Evolutionary conservation across 2,888 invertebrate species (phyloP), one percentile per base, ranked within the genome.

Genomic region (Cotesia congregata): DNA sequence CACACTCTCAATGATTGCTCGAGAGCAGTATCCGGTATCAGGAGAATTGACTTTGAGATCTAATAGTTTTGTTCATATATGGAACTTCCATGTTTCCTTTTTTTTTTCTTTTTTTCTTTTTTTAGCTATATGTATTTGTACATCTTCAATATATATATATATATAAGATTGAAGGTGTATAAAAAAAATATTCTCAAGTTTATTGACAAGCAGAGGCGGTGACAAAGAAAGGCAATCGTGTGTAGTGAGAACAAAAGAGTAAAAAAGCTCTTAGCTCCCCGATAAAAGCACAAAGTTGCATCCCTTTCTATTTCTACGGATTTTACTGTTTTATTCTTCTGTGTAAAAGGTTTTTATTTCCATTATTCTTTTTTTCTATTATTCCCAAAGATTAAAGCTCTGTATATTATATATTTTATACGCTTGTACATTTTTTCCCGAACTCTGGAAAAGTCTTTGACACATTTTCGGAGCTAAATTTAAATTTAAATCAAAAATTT

Each of bases 361-460:
- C 50, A 59, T 7, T 40, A 68, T 50, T 41, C 30, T 68, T 68
- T 68, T 70, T 65, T 70, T 70, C 71, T 64, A 69, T 50, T 50
- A 50, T 50, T 50, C 50, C 71, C 50, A 72, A 76, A 76, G 76
- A 76, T 76, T 76, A 76, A 76, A 76, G 76, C 76, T 62, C 38
- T 69, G 62, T 68, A 62, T 69, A 62, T 69, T 41, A 69, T 61
- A 72, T 72, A 69, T 64, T 38, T 71, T 59, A 15, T 30, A 30
- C 30, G 30, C 30, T 61, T 67, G 68, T 64, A 65, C 17, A 39
- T 72, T 41, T 30, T 41, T 6, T 50, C 38, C 5, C 20, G 7
- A 65, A 65, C 12, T 30, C 6, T 9, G 9, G 3, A 30, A 30
- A 68, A 1, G 5, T 50, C 20, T 50, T 70, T 64, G 50, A 50